Evolutionary conservation across 2,113 vertebrate genomes (phyloP).

Genomic region (Hylia prasina): DNA sequence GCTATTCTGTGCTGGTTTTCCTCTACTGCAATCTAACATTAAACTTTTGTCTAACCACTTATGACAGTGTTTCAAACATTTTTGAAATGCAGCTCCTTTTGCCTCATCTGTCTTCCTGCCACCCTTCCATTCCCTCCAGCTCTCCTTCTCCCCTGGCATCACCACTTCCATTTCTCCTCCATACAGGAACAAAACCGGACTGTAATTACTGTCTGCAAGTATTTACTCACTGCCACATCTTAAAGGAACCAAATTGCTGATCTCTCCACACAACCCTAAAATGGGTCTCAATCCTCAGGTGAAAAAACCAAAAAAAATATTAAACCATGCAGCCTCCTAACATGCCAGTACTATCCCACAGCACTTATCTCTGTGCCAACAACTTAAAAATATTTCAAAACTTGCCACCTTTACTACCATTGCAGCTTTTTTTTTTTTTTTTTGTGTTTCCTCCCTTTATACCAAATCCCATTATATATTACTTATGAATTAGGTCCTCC

Average conservation of each 20-base stretch:
- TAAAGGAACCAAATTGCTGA: background rate
- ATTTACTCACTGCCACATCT: background rate
- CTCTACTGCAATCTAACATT: background rate
- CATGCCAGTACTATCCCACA: background rate
- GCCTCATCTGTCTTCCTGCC: constrained; percentile 21
- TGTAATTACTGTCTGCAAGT: background rate
- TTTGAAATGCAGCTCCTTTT: background rate
- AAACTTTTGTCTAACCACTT: constrained; percentile 14
- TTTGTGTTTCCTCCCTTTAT: background rate
- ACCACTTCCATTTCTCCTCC: background rate
- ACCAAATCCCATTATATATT: background rate
- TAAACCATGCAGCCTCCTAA: background rate
- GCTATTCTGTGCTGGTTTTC: background rate
- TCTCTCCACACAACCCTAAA: background rate
- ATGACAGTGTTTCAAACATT: background rate
- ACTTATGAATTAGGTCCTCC: background rate
- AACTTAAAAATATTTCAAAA: background rate
- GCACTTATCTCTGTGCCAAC: background rate
- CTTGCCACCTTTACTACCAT: background rate
- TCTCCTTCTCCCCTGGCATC: background rate
- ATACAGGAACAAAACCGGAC: background rate
- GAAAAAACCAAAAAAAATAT: background rate
- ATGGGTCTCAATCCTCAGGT: background rate
- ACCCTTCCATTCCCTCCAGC: background rate
- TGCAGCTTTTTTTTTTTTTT: background rate